Conservation (phyloP, 2,797 vertebrate species). For the Sciurus vulgaris region DNA sequence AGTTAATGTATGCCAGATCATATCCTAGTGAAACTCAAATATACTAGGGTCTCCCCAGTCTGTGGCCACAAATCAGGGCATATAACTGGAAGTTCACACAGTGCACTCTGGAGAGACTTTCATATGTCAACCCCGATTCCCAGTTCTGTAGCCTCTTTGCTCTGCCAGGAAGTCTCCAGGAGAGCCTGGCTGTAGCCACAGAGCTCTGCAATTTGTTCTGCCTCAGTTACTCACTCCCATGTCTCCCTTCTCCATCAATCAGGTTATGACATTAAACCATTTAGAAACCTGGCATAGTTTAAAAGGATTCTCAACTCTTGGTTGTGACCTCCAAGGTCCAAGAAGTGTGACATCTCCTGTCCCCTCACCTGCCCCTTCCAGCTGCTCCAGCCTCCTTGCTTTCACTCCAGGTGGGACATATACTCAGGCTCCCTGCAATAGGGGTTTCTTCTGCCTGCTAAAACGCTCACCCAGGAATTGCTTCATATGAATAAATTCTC, state of each 20-base stretch:
- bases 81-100: neutral
- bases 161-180: neutral
- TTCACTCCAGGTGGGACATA: neutral
- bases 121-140: accelerated
- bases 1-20: neutral
- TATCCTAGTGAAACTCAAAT: neutral
- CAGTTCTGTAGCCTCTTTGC: neutral
- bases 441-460: neutral
- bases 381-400: accelerated
- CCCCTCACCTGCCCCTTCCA: neutral
- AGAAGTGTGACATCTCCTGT: neutral
- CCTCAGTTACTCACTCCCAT: neutral
- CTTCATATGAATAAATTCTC: conserved; percentile 6
- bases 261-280: neutral
- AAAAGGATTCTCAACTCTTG: neutral
- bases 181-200: neutral
- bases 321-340: neutral
- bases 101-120: accelerated
- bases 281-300: neutral
- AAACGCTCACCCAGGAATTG: neutral
- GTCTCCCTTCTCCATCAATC: neutral
- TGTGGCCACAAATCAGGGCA: neutral
- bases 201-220: too few species aligned
- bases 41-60: neutral
- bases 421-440: neutral